Percentiles rank a stretch among this genome's conserved stretches.
Evolutionary conservation across 1,140 invertebrate genomes (phyloP).

Genomic region (Homarus americanus): DNA sequence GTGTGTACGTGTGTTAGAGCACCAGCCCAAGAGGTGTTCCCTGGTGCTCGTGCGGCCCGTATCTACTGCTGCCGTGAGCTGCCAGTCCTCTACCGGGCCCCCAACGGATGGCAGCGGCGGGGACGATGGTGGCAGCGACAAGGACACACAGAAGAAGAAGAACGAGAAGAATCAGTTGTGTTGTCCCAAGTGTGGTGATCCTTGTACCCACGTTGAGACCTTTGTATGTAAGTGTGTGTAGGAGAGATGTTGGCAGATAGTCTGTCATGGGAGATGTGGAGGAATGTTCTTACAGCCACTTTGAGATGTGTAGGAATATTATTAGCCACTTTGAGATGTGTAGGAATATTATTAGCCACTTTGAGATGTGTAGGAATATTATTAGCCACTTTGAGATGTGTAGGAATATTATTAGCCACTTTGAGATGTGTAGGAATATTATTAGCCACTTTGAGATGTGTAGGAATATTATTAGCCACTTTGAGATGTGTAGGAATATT

Average conservation of each 20-base stretch:
- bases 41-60: slow-evolving; percentile 25
- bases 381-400: too few relatives aligned
- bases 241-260: neutral
- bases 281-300: neutral
- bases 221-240: slow-evolving; percentile 89
- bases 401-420: too few relatives aligned
- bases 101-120: slow-evolving; percentile 55
- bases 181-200: slow-evolving; percentile 97
- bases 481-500: too few relatives aligned
- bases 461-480: too few relatives aligned
- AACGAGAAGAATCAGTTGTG: slow-evolving; percentile 65
- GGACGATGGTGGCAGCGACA: slow-evolving; percentile 48
- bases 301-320: too few relatives aligned
- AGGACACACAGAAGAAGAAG: slow-evolving; percentile 56
- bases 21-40: neutral
- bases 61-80: neutral
- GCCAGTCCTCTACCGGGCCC: slow-evolving; percentile 55
- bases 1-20: slow-evolving; percentile 17
- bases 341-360: too few relatives aligned
- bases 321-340: too few relatives aligned
- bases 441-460: too few relatives aligned
- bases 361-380: too few relatives aligned
- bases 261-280: neutral
- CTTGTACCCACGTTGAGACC: slow-evolving; percentile 96
- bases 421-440: too few relatives aligned